These are phyloP conservation scores for Poliocrania exsul DNA, from an alignment of 2,797 vertebrate genomes.

Conservation along the genomic window DNA sequence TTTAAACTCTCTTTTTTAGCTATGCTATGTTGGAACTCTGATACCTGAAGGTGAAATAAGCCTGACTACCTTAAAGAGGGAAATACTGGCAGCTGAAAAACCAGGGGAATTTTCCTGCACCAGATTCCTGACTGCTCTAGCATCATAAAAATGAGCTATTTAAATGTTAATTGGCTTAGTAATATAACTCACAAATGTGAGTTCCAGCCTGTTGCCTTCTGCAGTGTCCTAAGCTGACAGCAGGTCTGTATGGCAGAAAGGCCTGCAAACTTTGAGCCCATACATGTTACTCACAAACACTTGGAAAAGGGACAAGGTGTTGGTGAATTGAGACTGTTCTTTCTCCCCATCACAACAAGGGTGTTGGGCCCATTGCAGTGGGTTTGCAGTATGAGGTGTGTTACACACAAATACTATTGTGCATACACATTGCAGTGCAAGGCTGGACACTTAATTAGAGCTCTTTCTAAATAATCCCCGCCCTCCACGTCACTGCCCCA, in stretches of 20 bases:
- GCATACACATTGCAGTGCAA: accelerated
- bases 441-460: accelerated
- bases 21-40: background rate
- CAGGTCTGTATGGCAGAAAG: background rate
- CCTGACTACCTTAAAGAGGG: background rate
- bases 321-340: accelerated
- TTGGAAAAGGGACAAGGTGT: background rate
- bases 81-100: background rate
- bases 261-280: background rate
- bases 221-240: background rate
- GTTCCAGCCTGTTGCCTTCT: background rate
- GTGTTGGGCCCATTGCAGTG: background rate
- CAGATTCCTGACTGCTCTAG: background rate
- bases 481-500: background rate
- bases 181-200: background rate
- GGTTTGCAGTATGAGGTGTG: background rate
- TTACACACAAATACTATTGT: accelerated
- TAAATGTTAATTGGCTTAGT: background rate
- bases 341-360: too few species aligned
- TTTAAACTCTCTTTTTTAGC: background rate
- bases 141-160: background rate
- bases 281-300: accelerated
- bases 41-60: background rate
- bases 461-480: accelerated
- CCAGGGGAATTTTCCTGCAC: background rate